These are phyloP conservation scores for Tetraodon nigroviridis DNA, from an alignment of 2,113 vertebrate genomes.

Conservation along the genomic window DNA sequence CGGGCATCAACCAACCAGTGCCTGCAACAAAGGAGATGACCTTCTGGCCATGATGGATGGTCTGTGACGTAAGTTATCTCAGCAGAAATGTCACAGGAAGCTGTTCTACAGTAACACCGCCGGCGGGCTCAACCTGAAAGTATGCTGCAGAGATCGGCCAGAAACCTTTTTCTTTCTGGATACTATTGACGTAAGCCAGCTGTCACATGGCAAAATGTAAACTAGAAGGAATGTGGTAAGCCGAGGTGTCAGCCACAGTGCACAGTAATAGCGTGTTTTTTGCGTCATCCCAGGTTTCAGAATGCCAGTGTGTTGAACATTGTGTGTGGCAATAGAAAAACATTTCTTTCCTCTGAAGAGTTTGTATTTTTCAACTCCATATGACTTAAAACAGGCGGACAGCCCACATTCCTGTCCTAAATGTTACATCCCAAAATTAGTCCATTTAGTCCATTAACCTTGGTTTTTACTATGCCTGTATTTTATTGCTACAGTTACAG, in stretches of 20 bases:
- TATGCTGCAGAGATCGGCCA: constrained; percentile 16
- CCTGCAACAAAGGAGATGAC: constrained; percentile 87
- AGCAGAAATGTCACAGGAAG: constrained; percentile 19
- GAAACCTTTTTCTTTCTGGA: constrained; percentile 18
- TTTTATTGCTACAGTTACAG: constrained; percentile 4
- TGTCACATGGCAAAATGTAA: constrained; percentile 1
- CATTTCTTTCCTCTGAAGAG: constrained; percentile 9
- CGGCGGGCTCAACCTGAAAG: constrained; percentile 1
- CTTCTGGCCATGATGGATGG: constrained; percentile 93
- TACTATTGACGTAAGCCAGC: constrained; percentile 19
- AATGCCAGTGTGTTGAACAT: constrained; percentile 8
- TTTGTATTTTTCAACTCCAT: background rate
- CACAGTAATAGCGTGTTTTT: constrained; percentile 14
- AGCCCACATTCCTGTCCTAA: no score
- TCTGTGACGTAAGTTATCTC: constrained; percentile 68
- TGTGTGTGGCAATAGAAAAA: constrained; percentile 8
- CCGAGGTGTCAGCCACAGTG: constrained; percentile 8
- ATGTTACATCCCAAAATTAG: no score
- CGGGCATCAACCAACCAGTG: constrained; percentile 61
- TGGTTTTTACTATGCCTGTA: constrained; percentile 5
- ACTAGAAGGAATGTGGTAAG: background rate
- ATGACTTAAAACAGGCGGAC: background rate
- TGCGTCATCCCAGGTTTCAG: constrained; percentile 15
- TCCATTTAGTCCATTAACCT: background rate
- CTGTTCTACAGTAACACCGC: constrained; percentile 13